Evolutionary conservation across 2,888 invertebrate species (phyloP).

Genomic region (Salticus scenicus): DNA sequence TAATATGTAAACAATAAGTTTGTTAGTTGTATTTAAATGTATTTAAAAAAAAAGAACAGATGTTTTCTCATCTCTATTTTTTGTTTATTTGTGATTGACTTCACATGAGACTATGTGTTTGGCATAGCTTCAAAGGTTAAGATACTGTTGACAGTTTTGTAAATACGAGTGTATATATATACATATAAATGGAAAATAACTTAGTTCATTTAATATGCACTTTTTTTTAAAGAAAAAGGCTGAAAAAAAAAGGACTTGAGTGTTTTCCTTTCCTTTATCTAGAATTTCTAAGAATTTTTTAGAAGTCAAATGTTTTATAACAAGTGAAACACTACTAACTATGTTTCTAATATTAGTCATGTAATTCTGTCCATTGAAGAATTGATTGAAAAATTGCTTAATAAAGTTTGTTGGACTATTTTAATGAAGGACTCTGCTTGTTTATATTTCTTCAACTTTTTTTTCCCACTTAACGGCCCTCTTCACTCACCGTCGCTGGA

Average conservation of each 20-base stretch:
- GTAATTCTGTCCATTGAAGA: slow-evolving; percentile 19
- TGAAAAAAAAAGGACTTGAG: slow-evolving; percentile 30
- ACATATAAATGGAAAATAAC: slow-evolving; percentile 49
- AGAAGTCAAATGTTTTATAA: slow-evolving; percentile 17
- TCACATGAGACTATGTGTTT: slow-evolving; percentile 33
- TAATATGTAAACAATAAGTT: slow-evolving; percentile 33
- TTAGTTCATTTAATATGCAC: slow-evolving; percentile 56
- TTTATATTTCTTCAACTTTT: too few relatives aligned
- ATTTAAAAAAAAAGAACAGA: slow-evolving; percentile 37
- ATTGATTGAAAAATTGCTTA: slow-evolving; percentile 12
- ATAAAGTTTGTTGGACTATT: slow-evolving; percentile 17
- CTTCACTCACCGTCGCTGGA: too few relatives aligned
- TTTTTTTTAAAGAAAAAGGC: slow-evolving; percentile 48
- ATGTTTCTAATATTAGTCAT: slow-evolving; percentile 18
- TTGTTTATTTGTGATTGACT: slow-evolving; percentile 26
- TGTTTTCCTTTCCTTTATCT: slow-evolving; percentile 47
- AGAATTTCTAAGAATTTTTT: slow-evolving; percentile 24
- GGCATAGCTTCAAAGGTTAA: slow-evolving; percentile 35
- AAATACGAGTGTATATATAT: slow-evolving; percentile 63
- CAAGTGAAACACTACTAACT: slow-evolving; percentile 9
- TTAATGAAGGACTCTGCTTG: not conserved
- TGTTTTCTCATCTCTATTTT: slow-evolving; percentile 35
- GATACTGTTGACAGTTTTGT: slow-evolving; percentile 59
- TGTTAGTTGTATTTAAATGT: slow-evolving; percentile 13
- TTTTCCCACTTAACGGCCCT: too few relatives aligned